Conservation (phyloP, 2,888 invertebrate species). For the Idaea biselata region DNA sequence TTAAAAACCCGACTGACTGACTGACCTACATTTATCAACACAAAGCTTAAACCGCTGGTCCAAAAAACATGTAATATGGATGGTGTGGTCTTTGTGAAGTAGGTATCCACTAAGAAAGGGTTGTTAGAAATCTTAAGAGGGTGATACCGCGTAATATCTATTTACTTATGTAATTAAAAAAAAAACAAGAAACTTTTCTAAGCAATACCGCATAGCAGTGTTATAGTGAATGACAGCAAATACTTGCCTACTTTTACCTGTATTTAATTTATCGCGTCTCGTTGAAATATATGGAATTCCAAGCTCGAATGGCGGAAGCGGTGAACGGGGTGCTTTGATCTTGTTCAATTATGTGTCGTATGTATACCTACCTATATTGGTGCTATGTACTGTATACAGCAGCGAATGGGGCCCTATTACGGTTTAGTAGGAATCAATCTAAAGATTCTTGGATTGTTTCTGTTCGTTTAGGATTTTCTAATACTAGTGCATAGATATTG, state of each 20-base stretch:
- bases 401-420: background rate
- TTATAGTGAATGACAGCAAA: slow-evolving; percentile 27
- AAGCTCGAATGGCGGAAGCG: slow-evolving; percentile 66
- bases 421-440: background rate
- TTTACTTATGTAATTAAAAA: slow-evolving; percentile 12
- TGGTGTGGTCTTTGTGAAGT: background rate
- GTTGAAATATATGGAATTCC: slow-evolving; percentile 48
- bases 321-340: slow-evolving; percentile 66
- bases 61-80: background rate
- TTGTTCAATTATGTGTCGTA: slow-evolving; percentile 44
- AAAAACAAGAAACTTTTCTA: slow-evolving; percentile 23
- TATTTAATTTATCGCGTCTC: slow-evolving; percentile 26
- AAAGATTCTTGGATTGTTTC: background rate
- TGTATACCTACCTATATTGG: slow-evolving; percentile 16
- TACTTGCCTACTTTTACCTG: slow-evolving; percentile 25
- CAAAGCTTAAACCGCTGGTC: slow-evolving; percentile 5
- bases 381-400: slow-evolving; percentile 6
- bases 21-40: slow-evolving; percentile 1
- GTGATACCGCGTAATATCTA: too few species aligned
- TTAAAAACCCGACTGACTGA: too few species aligned
- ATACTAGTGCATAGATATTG: slow-evolving; percentile 13
- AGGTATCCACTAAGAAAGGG: background rate
- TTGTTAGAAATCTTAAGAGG: too few species aligned
- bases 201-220: slow-evolving; percentile 23
- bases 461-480: background rate